Percentiles rank a stretch among this genome's conserved stretches.
phyloP scores from a whole-genome alignment of 2,113 vertebrate genomes.

The Bubo scandiacus region DNA sequence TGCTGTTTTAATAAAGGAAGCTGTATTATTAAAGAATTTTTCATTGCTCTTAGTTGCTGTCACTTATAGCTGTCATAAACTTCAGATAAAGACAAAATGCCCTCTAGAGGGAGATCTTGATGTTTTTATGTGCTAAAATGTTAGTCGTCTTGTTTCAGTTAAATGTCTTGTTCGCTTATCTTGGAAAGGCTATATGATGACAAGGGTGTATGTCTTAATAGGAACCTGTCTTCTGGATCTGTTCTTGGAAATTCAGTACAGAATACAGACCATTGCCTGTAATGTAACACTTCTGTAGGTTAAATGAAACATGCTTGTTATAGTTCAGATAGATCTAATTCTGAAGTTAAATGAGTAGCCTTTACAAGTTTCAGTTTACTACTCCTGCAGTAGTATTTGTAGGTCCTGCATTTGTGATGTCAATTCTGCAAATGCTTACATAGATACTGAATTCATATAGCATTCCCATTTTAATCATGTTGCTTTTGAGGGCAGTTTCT shows the following conservation, averaged over 20 bases:
- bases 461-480: background rate
- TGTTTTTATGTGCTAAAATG: background rate
- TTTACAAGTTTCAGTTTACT: background rate
- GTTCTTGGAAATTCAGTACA: background rate
- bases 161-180: background rate
- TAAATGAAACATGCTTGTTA: background rate
- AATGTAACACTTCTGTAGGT: background rate
- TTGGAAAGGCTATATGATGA: background rate
- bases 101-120: slow-evolving; percentile 58
- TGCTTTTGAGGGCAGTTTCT: background rate
- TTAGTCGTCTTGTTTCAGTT: background rate
- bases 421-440: background rate
- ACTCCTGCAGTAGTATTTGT: background rate
- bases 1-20: background rate
- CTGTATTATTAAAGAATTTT: background rate
- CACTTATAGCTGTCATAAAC: background rate
- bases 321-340: background rate
- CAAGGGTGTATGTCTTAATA: background rate
- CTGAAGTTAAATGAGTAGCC: background rate
- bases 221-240: background rate
- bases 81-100: background rate
- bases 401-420: background rate
- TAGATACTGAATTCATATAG: background rate
- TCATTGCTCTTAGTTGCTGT: background rate
- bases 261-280: background rate